phyloP scores from a whole-genome alignment of 1,140 invertebrate species.

The Mercenaria mercenaria region DNA sequence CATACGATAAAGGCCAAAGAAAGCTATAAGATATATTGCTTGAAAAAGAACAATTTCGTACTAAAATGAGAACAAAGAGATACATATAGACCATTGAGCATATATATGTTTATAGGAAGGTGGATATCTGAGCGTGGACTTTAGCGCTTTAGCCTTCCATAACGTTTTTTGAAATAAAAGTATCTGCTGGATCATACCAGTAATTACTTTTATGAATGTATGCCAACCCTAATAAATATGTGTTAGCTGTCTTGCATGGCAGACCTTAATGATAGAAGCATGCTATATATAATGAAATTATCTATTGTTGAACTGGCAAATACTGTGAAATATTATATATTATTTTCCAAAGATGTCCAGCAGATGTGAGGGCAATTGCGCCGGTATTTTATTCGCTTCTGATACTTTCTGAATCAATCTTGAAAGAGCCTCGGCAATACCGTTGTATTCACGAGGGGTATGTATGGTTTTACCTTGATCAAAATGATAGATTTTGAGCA shows the following conservation, averaged over 20 bases:
- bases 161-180: constrained; percentile 28
- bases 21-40: constrained; percentile 31
- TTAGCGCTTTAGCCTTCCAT: not conserved
- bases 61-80: not conserved
- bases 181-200: not conserved
- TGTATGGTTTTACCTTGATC: not conserved
- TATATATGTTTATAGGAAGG: constrained; percentile 23
- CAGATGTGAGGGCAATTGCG: not conserved
- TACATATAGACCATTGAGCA: not conserved
- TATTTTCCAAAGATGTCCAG: constrained; percentile 6
- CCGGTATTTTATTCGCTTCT: not conserved
- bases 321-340: not conserved
- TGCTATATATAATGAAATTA: not conserved
- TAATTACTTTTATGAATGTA: not conserved
- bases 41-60: constrained; percentile 23
- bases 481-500: constrained; percentile 18
- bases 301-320: not conserved
- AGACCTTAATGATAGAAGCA: not conserved
- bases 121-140: not conserved
- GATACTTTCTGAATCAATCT: not conserved
- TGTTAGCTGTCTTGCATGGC: not conserved
- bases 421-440: constrained; percentile 41
- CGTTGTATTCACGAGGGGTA: not conserved
- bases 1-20: constrained; percentile 57
- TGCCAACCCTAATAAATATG: not conserved